Conservation (phyloP, 2,113 vertebrate species). For the Trematocara variabile region DNA sequence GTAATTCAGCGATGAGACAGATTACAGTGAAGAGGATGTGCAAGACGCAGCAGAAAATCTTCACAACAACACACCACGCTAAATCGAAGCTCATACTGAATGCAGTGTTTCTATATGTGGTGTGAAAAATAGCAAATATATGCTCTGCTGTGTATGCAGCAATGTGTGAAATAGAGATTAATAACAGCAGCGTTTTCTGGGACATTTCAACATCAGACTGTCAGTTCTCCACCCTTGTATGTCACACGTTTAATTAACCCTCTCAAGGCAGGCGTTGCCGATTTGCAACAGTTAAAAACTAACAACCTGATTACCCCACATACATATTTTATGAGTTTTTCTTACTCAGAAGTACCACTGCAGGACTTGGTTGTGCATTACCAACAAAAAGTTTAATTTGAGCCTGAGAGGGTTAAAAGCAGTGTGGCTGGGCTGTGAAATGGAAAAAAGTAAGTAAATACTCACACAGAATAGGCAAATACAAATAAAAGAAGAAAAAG, state of each 20-base stretch:
- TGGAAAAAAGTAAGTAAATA: not conserved
- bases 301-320: too few relatives aligned
- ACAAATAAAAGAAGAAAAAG: not conserved
- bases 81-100: not conserved
- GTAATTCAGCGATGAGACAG: slow-evolving; percentile 18
- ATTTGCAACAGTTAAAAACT: too few relatives aligned
- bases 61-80: not conserved
- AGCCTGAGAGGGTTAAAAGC: not conserved
- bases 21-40: not conserved
- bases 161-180: not conserved
- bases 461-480: not conserved
- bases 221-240: not conserved
- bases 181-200: not conserved
- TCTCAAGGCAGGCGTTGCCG: too few relatives aligned
- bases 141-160: not conserved
- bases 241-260: not conserved
- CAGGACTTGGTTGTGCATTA: too few relatives aligned
- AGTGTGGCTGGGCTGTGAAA: not conserved
- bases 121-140: not conserved
- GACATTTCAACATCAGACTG: not conserved
- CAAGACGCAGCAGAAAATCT: not conserved
- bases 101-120: not conserved
- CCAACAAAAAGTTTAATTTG: too few relatives aligned
- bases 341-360: too few relatives aligned
- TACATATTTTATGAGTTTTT: too few relatives aligned